Base-by-base conservation (phyloP, 1,140 invertebrate species). In the Sinella curviseta region DNA sequence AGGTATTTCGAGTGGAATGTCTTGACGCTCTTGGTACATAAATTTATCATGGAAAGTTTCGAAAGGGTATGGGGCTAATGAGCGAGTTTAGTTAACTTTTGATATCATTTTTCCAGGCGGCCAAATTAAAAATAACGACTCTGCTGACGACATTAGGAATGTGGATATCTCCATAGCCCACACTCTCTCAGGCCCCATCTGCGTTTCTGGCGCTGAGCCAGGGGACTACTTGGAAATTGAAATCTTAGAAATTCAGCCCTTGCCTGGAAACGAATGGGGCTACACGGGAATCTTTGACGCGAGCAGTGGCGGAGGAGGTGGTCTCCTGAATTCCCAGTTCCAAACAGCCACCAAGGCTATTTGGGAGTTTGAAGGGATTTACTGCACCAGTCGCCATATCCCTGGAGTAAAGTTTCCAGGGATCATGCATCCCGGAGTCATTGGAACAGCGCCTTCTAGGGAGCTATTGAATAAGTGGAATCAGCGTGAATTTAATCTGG, bases 301-400 rank as follows among this genome's bases (percentile, higher is more conserved):
- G n/a, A 48, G 74, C 17, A 79, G 79, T 33, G 81, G 81, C 0
- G n/a, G n/a, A n/a, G 81, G 81, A 1, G 81, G 74, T 8, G 78
- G 81, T 33, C 0, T 81, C 79, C 28, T 81, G 0, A 1, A n/a
- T 8, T 67, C 78, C 17, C 16, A 39, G 2, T 81, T 81, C 30
- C 16, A 26, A 24, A 57, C 35, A 34, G 33, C 77, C 0, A n/a
- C 70, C 39, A 82, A 82, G 34, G 82, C 77, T 20, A 74, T 82
- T 75, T 82, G 82, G 82, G 65, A 82, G 28, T 81, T 82, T 73
- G 65, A 79, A 31, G 82, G 82, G 20, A 82, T 82, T 76, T 82
- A 82, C 33, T 74, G 77, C 0, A 34, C 79, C 0, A 81, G 79
- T 75, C 36, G 82, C 16, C 82, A 82, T 28, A 81, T 82, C 70